These are phyloP conservation scores for Heliconius sara DNA, from an alignment of 2,888 invertebrate genomes.

Conservation along the genomic window DNA sequence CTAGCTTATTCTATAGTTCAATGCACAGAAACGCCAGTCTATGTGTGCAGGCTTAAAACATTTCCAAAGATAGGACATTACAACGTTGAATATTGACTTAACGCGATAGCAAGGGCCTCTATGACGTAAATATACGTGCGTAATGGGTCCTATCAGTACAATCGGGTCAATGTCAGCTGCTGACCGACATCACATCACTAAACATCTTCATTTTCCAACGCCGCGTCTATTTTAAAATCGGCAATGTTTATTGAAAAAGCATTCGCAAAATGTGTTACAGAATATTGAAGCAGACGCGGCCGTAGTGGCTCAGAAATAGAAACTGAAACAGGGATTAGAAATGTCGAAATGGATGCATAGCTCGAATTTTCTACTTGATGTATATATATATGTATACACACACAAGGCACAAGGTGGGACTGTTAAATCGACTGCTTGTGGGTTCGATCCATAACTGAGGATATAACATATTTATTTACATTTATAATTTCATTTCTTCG, in stretches of 20 bases:
- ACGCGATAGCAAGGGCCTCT: slow-evolving; percentile 46
- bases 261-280: slow-evolving; percentile 42
- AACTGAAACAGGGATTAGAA: slow-evolving; percentile 33
- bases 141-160: slow-evolving; percentile 68
- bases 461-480: no score
- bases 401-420: no score
- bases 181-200: slow-evolving; percentile 61
- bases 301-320: slow-evolving; percentile 38
- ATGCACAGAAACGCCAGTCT: not conserved
- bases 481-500: no score
- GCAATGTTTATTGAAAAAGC: slow-evolving; percentile 44
- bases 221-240: slow-evolving; percentile 50
- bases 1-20: not conserved
- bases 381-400: not conserved
- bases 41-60: slow-evolving; percentile 11
- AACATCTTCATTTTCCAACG: slow-evolving; percentile 53
- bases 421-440: no score
- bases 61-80: slow-evolving; percentile 19
- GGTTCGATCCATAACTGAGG: no score
- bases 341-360: slow-evolving; percentile 35
- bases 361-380: slow-evolving; percentile 26
- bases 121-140: slow-evolving; percentile 57
- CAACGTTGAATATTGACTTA: slow-evolving; percentile 32
- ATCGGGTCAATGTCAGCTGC: slow-evolving; percentile 75
- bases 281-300: slow-evolving; percentile 32